Base-by-base conservation (phyloP, 2,113 vertebrate species). In the Lampris incognitus region DNA sequence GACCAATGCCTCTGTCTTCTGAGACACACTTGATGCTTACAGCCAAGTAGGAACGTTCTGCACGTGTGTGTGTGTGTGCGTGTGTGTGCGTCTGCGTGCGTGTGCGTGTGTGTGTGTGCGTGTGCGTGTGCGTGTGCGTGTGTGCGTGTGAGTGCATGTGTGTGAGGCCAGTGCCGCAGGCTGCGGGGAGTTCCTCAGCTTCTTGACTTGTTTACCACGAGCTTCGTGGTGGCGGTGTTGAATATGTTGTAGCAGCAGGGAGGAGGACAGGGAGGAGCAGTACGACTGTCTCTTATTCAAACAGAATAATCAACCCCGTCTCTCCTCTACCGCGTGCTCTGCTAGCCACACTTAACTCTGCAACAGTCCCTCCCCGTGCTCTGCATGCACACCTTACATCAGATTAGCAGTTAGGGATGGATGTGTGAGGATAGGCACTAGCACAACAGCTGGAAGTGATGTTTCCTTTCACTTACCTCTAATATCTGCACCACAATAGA, bases 251-350 rank as follows among this genome's bases (percentile, higher is more conserved):
- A 39, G 57, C 63, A 49, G 56, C 65, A 62, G 75, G 70, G 56
- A 65, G 73, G 24, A 24, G 56, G 48, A 74, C 41, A 4, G 52
- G 2, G 0, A 9, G 46, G 50, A 6, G 38, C 48, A 51, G 50
- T 57, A 55, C 50, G 48, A 41, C 42, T 39, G 8, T 7, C 66
- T 77, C 62, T 59, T 87, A 67, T 81, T 85, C 79, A 81, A 83
- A 90, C 85, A 69, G 83, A 83, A 87, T 86, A 81, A 78, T 87
- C 72, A 76, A 80, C 68, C 46, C 46, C 63, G 62, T 71, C 49
- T 69, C 48, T 74, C 58, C 44, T 65, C 62, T 24, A 3, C 73
- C 40, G 66, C 72, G 69, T 75, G 60, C 13, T 63, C 54, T 67
- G 11, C n/a, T 66, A 64, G 48, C 64, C 49, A 60, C 13, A 8